These are phyloP conservation scores for Oostethus manadensis DNA, from an alignment of 2,113 vertebrate genomes.

Conservation along the genomic window DNA sequence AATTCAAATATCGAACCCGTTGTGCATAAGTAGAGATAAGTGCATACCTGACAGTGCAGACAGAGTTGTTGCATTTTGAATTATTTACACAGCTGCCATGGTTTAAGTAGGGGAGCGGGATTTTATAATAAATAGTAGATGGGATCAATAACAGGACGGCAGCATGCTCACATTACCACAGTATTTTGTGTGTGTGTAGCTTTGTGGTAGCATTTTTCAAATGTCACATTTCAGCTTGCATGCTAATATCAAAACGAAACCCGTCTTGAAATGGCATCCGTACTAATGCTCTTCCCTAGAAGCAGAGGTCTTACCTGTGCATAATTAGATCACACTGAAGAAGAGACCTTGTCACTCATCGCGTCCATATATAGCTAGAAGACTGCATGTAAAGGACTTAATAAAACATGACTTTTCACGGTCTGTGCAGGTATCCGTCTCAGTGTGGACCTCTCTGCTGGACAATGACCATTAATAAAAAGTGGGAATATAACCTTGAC, in stretches of 20 bases:
- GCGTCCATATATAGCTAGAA: conserved; percentile 13
- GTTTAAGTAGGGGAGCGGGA: background rate
- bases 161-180: background rate
- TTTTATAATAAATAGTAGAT: conserved; percentile 12
- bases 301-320: conserved; percentile 6
- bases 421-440: conserved; percentile 2
- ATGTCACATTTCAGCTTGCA: conserved; percentile 7
- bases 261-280: conserved; percentile 20
- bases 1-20: conserved; percentile 16
- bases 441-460: conserved; percentile 13
- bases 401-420: conserved; percentile 23
- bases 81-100: conserved; percentile 10
- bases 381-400: conserved; percentile 14
- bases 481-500: conserved; percentile 12
- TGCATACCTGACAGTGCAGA: conserved; percentile 16
- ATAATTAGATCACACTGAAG: conserved; percentile 13
- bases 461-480: conserved; percentile 37
- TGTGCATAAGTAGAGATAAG: conserved; percentile 17
- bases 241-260: conserved; percentile 12
- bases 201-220: conserved; percentile 7
- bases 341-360: conserved; percentile 6
- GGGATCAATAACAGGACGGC: background rate
- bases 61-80: conserved; percentile 11
- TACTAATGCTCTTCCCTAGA: conserved; percentile 13
- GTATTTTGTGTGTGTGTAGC: conserved; percentile 3